phyloP scores from a whole-genome alignment of 2,797 vertebrate species.

The Acanthurus leucopareius region DNA sequence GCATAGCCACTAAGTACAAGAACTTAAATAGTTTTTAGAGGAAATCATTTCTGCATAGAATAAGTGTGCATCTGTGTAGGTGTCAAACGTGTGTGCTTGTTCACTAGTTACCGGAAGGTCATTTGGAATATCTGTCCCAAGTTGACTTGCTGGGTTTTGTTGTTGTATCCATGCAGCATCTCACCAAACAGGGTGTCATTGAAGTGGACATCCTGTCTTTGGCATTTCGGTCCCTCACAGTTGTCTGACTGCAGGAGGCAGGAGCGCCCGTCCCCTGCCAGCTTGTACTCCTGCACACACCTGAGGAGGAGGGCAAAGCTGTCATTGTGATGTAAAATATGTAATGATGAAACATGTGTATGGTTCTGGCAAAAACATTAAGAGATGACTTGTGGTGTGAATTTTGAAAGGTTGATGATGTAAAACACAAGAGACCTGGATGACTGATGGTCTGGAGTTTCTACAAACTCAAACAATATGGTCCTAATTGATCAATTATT shows the following conservation, averaged over 20 bases:
- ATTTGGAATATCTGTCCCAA: constrained; percentile 98
- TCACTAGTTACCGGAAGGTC: constrained; percentile 93
- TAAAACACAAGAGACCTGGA: neutral
- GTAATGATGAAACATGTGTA: neutral
- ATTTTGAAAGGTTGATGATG: constrained; percentile 4
- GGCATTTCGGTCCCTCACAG: constrained; percentile 94
- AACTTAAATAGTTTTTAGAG: neutral
- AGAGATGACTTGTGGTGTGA: neutral
- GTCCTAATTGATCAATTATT: neutral
- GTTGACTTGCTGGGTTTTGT: constrained; percentile 95
- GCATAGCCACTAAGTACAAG: neutral
- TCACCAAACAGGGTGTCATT: constrained; percentile 97
- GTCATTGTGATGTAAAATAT: constrained; percentile 40
- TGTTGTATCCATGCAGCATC: constrained; percentile 98
- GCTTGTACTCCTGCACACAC: constrained; percentile 97
- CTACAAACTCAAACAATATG: neutral
- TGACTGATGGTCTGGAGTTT: neutral
- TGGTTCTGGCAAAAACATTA: constrained; percentile 81
- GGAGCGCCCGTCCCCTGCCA: constrained; percentile 94
- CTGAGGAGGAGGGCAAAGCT: constrained; percentile 74
- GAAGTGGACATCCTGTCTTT: constrained; percentile 90
- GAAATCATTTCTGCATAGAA: neutral
- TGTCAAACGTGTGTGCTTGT: constrained; percentile 39
- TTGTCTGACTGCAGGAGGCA: constrained; percentile 94
- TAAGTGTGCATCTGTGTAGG: constrained; percentile 7